These are phyloP conservation scores for Athripsodes cinereus DNA, from an alignment of 2,888 invertebrate genomes.

Conservation along the genomic window DNA sequence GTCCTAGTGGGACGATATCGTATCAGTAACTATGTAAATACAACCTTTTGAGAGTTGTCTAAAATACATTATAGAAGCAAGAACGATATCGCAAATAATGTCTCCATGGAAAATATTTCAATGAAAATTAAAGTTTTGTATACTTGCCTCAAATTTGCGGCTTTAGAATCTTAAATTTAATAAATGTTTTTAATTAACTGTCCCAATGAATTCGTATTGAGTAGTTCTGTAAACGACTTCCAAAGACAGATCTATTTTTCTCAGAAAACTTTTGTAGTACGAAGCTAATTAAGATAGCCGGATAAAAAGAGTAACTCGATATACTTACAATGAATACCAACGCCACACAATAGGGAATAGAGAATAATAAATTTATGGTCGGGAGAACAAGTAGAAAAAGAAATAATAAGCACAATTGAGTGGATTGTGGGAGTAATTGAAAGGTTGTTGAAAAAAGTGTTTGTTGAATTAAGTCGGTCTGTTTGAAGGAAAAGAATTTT, in stretches of 20 bases:
- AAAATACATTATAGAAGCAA: no score
- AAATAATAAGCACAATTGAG: conserved; percentile 6
- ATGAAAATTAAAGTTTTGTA: no score
- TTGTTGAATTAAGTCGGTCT: conserved; percentile 16
- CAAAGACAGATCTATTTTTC: neutral
- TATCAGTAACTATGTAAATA: no score
- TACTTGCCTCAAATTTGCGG: no score
- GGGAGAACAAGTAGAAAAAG: neutral
- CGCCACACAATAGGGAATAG: neutral
- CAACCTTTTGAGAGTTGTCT: no score
- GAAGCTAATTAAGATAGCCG: neutral
- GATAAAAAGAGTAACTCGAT: neutral
- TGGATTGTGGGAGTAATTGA: conserved; percentile 7
- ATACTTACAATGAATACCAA: neutral
- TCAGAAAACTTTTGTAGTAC: neutral
- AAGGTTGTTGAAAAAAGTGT: conserved; percentile 8
- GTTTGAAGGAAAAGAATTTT: conserved; percentile 9
- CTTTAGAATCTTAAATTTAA: no score
- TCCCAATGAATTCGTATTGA: no score
- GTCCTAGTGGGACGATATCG: no score
- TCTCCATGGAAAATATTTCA: no score
- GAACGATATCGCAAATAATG: no score
- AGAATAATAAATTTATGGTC: conserved; percentile 1
- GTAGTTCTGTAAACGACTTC: no score
- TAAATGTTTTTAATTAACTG: no score